These are phyloP conservation scores for Chamaea fasciata DNA, from an alignment of 2,113 vertebrate genomes.

Conservation along the genomic window DNA sequence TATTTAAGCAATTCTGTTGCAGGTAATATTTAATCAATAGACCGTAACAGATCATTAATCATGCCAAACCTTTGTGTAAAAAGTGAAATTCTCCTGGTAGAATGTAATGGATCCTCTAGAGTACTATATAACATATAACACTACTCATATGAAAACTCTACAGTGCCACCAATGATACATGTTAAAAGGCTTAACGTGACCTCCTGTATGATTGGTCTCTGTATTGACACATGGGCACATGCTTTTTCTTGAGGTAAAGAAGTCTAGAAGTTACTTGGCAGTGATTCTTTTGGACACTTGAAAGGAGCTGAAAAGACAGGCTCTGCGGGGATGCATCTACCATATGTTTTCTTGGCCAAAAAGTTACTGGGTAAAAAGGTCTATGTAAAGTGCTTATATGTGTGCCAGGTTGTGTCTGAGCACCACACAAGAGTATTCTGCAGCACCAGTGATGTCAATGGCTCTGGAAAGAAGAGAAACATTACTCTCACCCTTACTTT, in stretches of 20 bases:
- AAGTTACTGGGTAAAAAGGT: background rate
- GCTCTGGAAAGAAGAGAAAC: background rate
- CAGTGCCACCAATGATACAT: background rate
- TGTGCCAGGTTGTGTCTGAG: background rate
- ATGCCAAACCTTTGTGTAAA: slow-evolving; percentile 53
- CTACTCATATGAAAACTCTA: background rate
- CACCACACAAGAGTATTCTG: background rate
- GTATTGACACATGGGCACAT: background rate
- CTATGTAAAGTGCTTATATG: background rate
- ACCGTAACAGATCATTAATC: slow-evolving; percentile 61
- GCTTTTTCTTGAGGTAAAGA: background rate
- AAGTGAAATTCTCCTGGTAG: slow-evolving; percentile 41
- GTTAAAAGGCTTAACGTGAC: background rate
- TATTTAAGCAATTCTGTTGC: slow-evolving; percentile 56
- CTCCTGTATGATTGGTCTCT: background rate
- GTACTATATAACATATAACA: background rate
- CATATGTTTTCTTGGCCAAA: background rate
- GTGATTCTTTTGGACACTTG: background rate
- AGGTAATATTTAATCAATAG: slow-evolving; percentile 64
- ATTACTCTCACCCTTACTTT: background rate
- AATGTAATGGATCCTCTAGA: slow-evolving; percentile 17
- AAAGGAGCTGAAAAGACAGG: background rate
- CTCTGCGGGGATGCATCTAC: background rate
- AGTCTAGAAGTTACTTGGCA: background rate
- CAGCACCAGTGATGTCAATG: background rate